Base-by-base conservation (phyloP, 2,888 invertebrate genomes). In the Allacma fusca region DNA sequence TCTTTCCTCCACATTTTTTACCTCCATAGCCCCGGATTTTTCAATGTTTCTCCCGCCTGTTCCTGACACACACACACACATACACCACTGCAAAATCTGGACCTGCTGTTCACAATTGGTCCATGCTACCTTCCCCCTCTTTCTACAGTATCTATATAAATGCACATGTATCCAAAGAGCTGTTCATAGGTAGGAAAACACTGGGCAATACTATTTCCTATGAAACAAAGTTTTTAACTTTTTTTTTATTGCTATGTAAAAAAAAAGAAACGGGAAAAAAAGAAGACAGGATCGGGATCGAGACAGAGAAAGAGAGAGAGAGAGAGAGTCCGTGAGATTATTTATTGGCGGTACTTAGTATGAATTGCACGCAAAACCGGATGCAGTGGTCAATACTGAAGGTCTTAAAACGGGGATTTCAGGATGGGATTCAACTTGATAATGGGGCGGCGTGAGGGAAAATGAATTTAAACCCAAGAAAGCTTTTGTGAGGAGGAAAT, bases 401-500 rank as follows among this genome's bases (percentile, higher is more conserved):
- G 50, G 50, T 50, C 50, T 50, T 50, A 50, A 50, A 50, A 50
- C 16, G 50, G 19, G 50, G 50, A 50, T 50, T 50, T 50, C 50
- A 50, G 50, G 50, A 50, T 50, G n/a, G 50, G 9, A 50, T 19
- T 50, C 50, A 50, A 50, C 50, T 50, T 50, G 50, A 50, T 50
- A 50, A 50, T 50, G 50, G 5, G 50, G 19, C 4, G 50, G 50
- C 50, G 50, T 16, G 50, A 50, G n/a, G 50, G 50, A 50, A 50
- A 50, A 50, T 50, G 50, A 50, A 50, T 50, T 50, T 50, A 50
- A 50, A 50, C 50, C 50, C 50, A n/a, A 50, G 50, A 50, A 50
- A 50, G 50, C 50, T 50, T 50, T 50, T 50, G 50, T 50, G 9
- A 50, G 19, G n/a, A 50, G 50, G 50, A 50, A 50, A 50, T 50